phyloP scores from a whole-genome alignment of 2,113 vertebrate species.

The Anolis carolinensis region DNA sequence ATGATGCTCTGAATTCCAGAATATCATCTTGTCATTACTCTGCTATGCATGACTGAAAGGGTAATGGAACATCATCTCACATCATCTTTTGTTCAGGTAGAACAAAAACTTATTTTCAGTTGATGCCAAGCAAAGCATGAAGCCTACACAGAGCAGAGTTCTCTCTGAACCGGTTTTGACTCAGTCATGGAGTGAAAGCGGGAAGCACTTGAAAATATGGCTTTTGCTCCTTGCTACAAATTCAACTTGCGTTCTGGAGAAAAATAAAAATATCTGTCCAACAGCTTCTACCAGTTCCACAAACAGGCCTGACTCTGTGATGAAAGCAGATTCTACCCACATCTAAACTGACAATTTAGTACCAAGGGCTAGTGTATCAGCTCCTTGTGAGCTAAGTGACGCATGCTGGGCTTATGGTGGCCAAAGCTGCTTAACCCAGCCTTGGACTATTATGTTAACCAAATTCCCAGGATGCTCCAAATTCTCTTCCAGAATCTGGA shows the following conservation, averaged over 20 bases:
- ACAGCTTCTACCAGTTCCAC: too few species aligned
- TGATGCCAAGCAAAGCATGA: not conserved
- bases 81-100: not conserved
- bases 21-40: not conserved
- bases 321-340: too few species aligned
- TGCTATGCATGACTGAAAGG: not conserved
- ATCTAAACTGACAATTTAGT: too few species aligned
- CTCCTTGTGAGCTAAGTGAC: too few species aligned
- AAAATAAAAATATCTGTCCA: not conserved
- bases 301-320: too few species aligned
- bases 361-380: too few species aligned
- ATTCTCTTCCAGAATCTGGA: too few species aligned
- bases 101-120: not conserved
- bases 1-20: not conserved
- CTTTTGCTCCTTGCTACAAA: not conserved
- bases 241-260: not conserved
- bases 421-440: too few species aligned
- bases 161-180: not conserved
- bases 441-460: too few species aligned
- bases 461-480: too few species aligned
- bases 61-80: not conserved
- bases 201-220: not conserved
- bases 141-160: not conserved
- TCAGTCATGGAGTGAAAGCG: not conserved
- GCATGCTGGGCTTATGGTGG: too few species aligned